phyloP scores from a whole-genome alignment of 2,113 vertebrate species.

The Thomomys bottae region DNA sequence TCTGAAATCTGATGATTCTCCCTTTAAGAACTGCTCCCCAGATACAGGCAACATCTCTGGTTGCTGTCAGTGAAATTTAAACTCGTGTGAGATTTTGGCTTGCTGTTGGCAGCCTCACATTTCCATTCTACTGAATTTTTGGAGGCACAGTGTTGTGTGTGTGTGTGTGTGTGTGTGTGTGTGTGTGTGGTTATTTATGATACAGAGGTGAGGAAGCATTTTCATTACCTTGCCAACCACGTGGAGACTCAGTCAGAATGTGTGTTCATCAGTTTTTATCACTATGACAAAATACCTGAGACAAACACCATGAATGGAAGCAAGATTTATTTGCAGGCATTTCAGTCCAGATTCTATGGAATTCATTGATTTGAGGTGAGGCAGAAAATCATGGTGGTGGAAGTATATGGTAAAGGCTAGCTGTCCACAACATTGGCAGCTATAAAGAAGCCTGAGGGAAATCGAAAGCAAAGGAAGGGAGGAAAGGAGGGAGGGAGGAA shows the following conservation, averaged over 20 bases:
- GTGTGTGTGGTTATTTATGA: not conserved
- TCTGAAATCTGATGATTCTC: not conserved
- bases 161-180: too few relatives aligned
- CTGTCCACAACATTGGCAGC: not conserved
- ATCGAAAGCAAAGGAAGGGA: too few relatives aligned
- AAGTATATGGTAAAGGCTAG: not conserved
- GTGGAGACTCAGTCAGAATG: not conserved
- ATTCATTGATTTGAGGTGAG: not conserved
- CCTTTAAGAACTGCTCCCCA: not conserved
- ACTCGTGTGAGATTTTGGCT: not conserved
- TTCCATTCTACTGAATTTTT: slow-evolving; percentile 30
- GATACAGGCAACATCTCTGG: not conserved
- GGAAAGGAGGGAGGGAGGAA: not conserved
- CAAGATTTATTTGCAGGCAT: not conserved
- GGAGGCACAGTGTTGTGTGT: not conserved
- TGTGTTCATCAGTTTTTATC: not conserved
- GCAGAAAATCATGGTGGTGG: not conserved
- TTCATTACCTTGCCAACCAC: not conserved
- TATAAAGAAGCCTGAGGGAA: not conserved
- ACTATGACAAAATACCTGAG: too few relatives aligned
- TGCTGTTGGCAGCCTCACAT: not conserved
- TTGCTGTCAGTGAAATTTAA: not conserved
- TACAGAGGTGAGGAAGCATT: not conserved
- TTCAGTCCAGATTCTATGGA: not conserved
- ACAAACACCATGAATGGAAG: not conserved